Conservation (phyloP, 2,113 vertebrate genomes). For the Pyxicephalus adspersus region DNA sequence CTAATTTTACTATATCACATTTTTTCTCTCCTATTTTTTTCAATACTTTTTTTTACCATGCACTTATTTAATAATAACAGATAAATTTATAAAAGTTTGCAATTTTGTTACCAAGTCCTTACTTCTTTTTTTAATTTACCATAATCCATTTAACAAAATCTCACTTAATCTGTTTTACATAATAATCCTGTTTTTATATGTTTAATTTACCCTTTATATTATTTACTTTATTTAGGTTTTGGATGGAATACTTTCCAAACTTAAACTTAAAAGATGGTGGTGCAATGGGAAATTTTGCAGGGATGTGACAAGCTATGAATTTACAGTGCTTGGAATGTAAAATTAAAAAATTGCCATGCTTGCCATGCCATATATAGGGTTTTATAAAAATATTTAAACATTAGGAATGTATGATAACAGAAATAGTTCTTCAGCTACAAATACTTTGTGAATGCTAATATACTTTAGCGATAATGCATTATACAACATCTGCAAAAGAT, state of each 20-base stretch:
- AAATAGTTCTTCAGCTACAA: neutral
- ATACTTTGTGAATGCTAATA: neutral
- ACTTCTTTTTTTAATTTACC: neutral
- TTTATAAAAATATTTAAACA: too few relatives aligned
- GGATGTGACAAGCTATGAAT: slow-evolving; percentile 44
- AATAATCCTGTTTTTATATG: slow-evolving; percentile 29
- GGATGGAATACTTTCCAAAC: slow-evolving; percentile 46
- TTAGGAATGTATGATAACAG: neutral
- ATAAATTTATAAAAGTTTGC: too few relatives aligned
- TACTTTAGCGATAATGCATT: neutral
- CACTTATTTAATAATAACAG: too few relatives aligned
- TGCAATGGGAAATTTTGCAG: slow-evolving; percentile 30
- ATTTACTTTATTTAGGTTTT: slow-evolving; percentile 57
- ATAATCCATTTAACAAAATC: neutral
- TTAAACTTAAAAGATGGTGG: slow-evolving; percentile 26
- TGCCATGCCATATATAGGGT: neutral
- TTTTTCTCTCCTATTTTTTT: too few relatives aligned
- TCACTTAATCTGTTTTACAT: too few relatives aligned
- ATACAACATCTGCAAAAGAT: neutral
- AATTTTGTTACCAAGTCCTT: too few relatives aligned
- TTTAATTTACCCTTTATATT: slow-evolving; percentile 53
- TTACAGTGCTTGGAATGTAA: slow-evolving; percentile 1
- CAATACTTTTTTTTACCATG: too few relatives aligned
- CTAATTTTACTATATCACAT: too few relatives aligned
- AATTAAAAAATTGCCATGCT: slow-evolving; percentile 29